phyloP scores from a whole-genome alignment of 2,888 invertebrate genomes.

The Thera britannica region DNA sequence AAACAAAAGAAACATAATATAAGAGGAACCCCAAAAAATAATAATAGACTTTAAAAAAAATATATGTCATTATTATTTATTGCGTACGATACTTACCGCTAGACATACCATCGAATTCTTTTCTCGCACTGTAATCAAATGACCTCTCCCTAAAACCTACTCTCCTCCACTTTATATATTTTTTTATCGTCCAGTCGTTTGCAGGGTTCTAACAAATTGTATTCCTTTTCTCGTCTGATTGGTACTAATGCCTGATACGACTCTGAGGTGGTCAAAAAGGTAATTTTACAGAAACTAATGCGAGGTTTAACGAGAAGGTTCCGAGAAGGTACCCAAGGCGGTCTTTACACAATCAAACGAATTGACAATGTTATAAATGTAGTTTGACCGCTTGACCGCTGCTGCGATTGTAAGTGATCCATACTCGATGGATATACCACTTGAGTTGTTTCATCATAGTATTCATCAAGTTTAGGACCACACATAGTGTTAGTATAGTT shows the following conservation, averaged over 20 bases:
- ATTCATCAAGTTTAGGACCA: neutral
- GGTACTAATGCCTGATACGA: conserved; percentile 34
- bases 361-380: conserved; percentile 42
- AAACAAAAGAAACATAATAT: too few species aligned
- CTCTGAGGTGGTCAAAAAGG: conserved; percentile 39
- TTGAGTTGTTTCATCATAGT: conserved; percentile 5
- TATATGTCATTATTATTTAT: too few species aligned
- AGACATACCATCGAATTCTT: neutral
- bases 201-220: conserved; percentile 19
- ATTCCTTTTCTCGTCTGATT: conserved; percentile 23
- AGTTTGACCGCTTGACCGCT: conserved; percentile 36
- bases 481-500: neutral
- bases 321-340: conserved; percentile 37
- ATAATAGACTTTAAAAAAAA: too few species aligned
- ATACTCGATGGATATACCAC: conserved; percentile 32
- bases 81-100: too few species aligned
- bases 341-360: conserved; percentile 34
- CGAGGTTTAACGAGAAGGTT: conserved; percentile 41
- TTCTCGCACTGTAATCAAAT: neutral
- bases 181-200: conserved; percentile 25
- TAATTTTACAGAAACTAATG: conserved; percentile 39
- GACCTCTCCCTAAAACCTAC: neutral
- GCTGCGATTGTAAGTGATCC: conserved; percentile 30
- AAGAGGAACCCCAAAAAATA: too few species aligned
- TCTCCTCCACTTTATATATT: neutral